Conservation (phyloP, 2,113 vertebrate species). For the Oreochromis niloticus region DNA sequence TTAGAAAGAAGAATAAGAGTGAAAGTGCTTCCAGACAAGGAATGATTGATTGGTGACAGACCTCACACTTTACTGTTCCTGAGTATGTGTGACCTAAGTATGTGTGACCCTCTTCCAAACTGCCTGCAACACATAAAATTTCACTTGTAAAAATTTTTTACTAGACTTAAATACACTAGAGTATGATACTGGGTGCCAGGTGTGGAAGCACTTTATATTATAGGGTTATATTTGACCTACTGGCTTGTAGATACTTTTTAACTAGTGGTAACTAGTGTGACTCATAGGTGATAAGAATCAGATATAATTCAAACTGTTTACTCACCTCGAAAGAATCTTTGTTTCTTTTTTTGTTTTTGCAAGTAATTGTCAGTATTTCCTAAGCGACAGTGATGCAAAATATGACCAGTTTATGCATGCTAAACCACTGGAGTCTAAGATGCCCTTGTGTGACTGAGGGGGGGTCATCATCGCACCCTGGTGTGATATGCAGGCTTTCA, state of each 20-base stretch:
- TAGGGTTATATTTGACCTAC: background rate
- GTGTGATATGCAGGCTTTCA: slow-evolving; percentile 49
- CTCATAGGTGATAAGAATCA: background rate
- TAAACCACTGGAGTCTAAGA: slow-evolving; percentile 25
- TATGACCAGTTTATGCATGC: slow-evolving; percentile 26
- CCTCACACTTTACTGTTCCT: background rate
- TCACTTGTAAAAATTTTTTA: background rate
- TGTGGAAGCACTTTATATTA: background rate
- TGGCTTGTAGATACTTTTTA: background rate
- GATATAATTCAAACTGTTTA: background rate
- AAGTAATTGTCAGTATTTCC: background rate
- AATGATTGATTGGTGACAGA: background rate
- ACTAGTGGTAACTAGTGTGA: background rate
- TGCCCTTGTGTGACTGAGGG: slow-evolving; percentile 44
- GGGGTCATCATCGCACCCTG: slow-evolving; percentile 42
- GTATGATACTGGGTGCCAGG: background rate
- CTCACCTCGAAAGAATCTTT: background rate
- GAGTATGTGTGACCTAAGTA: background rate
- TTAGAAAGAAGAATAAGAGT: background rate
- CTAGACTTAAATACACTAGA: background rate
- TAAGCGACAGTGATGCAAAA: background rate
- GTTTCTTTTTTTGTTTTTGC: background rate
- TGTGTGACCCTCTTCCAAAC: background rate
- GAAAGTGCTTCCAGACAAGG: background rate
- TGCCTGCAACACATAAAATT: background rate